Base-by-base conservation (phyloP, 2,888 invertebrate species). In the Zygaena filipendulae region DNA sequence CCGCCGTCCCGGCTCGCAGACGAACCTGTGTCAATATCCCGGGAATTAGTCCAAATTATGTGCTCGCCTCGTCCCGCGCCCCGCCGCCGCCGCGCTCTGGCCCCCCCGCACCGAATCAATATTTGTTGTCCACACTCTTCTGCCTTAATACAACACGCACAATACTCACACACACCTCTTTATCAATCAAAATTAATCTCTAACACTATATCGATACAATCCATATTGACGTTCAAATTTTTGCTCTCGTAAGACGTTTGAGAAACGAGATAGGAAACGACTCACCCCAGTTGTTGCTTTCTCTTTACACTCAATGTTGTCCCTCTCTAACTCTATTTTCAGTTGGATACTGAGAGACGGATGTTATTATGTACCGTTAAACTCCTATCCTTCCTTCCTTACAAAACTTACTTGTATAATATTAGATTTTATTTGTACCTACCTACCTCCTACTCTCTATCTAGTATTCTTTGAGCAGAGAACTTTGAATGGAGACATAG, bases 51-150 rank as follows among this genome's bases (percentile, higher is more conserved):
- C 66, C 77, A 79, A 79, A 79, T 77, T 79, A 79, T 72, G 66
- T 66, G 61, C 70, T 51, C 67, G 59, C 59, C 52, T 47, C 54
- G 41, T 47, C 34, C 42, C 35, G 43, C 45, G 35, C 39, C 32
- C 38, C 31, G 40, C 47, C 38, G 43, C 38, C 44, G 27, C 35
- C 33, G 39, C 49, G 49, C 55, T 46, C 30, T 40, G 31, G 36
- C 45, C 58, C 59, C 66, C 64, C 59, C 58, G 51, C 54, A 49
- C 59, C 75, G 74, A 80, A 80, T 80, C 81, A 80, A 80, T 81
- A 80, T 81, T 81, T 81, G 80, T 79, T 69, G 79, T 80, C 74
- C 72, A 77, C 59, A 74, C 79, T 79, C 77, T 77, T 79, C 79
- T 77, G 67, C 68, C 74, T 69, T 75, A 67, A 67, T 75, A 75